These are phyloP conservation scores for Phymatocera aterrima DNA, from an alignment of 2,888 invertebrate species.

Conservation along the genomic window DNA sequence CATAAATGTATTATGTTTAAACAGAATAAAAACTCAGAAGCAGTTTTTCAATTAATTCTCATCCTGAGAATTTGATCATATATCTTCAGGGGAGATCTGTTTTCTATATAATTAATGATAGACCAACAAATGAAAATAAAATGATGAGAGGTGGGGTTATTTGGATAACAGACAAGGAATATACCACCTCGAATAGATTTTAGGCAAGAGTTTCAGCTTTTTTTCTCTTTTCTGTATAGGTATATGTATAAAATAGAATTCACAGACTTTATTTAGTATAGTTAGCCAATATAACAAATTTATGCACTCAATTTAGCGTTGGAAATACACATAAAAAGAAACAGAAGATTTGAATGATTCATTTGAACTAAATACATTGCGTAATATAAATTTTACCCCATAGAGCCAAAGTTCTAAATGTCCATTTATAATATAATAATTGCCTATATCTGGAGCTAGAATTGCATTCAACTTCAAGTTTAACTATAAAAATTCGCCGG, in stretches of 20 bases:
- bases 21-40: background rate
- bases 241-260: background rate
- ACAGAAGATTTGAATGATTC: background rate
- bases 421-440: background rate
- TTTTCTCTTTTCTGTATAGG: background rate
- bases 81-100: background rate
- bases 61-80: background rate
- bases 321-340: constrained; percentile 13
- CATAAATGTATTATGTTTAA: background rate
- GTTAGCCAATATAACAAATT: background rate
- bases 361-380: constrained; percentile 25
- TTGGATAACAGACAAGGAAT: background rate
- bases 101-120: background rate
- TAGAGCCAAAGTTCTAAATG: background rate
- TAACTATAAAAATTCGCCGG: constrained; percentile 7
- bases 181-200: background rate
- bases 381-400: background rate
- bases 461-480: background rate
- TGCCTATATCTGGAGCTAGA: constrained; percentile 23
- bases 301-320: constrained; percentile 13
- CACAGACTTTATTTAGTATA: background rate
- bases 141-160: background rate
- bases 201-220: background rate
- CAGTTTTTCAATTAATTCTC: background rate
- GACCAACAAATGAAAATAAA: too few species aligned